A percentile compares a stretch with the other conserved stretches of the same genome.
Evolutionary conservation across 2,797 vertebrate genomes (phyloP).

Genomic region (Phataginus tetradactyla): DNA sequence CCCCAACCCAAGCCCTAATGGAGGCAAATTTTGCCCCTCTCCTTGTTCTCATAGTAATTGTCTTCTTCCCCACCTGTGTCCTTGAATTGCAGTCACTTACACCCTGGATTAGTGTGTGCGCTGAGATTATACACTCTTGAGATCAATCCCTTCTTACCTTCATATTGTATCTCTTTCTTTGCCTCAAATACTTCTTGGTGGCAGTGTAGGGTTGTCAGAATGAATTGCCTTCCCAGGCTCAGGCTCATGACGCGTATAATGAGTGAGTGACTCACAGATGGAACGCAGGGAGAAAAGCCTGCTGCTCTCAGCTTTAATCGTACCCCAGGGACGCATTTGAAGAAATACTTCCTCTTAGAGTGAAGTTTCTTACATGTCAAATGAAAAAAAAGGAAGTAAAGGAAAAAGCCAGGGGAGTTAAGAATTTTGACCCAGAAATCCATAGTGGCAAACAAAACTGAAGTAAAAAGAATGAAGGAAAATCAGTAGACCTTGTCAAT

Average conservation of each 20-base stretch:
- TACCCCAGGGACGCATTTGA: slow-evolving; percentile 57
- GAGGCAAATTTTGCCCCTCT: background rate
- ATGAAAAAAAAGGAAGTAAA: background rate
- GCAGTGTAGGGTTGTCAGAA: background rate
- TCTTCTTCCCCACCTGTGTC: background rate
- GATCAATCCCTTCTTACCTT: background rate
- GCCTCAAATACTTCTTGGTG: background rate
- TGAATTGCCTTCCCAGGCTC: slow-evolving; percentile 19
- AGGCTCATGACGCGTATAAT: background rate
- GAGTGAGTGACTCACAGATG: slow-evolving; percentile 36
- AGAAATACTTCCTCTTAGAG: slow-evolving; percentile 50
- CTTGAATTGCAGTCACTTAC: background rate
- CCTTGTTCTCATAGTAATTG: background rate
- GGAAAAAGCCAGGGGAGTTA: background rate
- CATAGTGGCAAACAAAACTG: background rate
- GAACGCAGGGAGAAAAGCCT: background rate
- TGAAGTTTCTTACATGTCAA: slow-evolving; percentile 36
- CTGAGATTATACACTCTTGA: background rate
- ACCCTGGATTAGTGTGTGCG: background rate
- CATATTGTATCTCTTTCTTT: background rate
- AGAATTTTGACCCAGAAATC: slow-evolving; percentile 63
- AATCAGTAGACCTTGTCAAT: background rate
- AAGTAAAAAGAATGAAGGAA: background rate
- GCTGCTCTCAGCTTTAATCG: slow-evolving; percentile 43
- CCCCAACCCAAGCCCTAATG: background rate